Conservation (phyloP, 1,140 invertebrate species). For the Pemphigus obesinymphae region DNA sequence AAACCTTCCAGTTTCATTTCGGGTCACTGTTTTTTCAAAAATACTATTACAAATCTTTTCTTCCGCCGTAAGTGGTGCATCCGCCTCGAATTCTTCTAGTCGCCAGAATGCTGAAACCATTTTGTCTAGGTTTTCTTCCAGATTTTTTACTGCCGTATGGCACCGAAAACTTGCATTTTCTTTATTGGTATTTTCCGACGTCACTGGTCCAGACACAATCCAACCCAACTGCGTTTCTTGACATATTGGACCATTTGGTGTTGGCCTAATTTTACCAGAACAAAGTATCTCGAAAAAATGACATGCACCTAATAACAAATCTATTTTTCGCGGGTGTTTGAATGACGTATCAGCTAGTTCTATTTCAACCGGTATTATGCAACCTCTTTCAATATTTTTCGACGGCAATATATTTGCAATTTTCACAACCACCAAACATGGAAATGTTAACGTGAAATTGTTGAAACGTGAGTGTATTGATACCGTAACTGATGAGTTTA, state of each 20-base stretch:
- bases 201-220: no score
- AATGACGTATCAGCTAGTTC: not conserved
- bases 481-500: not conserved
- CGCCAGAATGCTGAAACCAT: no score
- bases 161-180: no score
- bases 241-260: not conserved
- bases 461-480: not conserved
- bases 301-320: conserved; percentile 17
- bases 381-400: no score
- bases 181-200: no score
- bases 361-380: not conserved
- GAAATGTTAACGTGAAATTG: not conserved
- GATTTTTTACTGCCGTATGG: no score
- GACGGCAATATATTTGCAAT: not conserved
- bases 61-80: no score
- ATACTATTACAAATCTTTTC: no score
- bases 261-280: not conserved
- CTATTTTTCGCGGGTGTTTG: not conserved
- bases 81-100: no score
- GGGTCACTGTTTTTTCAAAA: no score
- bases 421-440: not conserved
- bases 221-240: not conserved
- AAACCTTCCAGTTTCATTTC: no score
- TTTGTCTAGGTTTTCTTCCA: no score
- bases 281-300: not conserved